phyloP scores from a whole-genome alignment of 2,797 vertebrate genomes.

The Mormyrops boulengeri region DNA sequence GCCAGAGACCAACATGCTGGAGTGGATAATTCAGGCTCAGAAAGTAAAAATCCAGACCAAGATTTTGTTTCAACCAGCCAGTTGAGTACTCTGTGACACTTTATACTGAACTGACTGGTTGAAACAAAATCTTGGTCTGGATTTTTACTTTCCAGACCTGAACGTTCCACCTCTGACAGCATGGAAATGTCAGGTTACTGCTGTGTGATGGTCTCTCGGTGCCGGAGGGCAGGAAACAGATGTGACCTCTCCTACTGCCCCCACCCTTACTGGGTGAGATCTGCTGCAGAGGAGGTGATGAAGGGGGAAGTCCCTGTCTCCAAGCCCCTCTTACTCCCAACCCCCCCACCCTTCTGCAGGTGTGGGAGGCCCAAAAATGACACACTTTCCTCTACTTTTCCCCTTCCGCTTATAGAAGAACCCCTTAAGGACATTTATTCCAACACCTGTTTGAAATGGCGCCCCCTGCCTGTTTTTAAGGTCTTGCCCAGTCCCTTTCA shows the following conservation, averaged over 20 bases:
- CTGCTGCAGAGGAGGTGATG: neutral
- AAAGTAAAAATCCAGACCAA: neutral
- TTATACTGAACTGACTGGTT: neutral
- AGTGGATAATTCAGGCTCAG: neutral
- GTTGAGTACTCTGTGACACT: neutral
- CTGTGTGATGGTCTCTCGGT: neutral
- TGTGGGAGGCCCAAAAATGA: slow-evolving; percentile 20
- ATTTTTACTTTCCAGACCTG: no score
- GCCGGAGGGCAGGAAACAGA: slow-evolving; percentile 35
- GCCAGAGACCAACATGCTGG: neutral
- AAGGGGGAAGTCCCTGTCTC: neutral
- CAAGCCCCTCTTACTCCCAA: neutral
- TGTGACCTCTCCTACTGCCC: slow-evolving; percentile 15
- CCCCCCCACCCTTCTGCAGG: neutral
- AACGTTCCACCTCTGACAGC: neutral
- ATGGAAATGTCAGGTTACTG: slow-evolving; percentile 23
- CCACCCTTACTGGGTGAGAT: slow-evolving; percentile 7
- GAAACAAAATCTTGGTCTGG: no score
- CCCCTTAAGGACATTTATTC: neutral
- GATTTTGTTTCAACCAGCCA: neutral
- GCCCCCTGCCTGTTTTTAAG: neutral
- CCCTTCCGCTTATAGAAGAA: neutral
- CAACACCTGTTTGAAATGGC: neutral
- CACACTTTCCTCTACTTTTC: neutral
- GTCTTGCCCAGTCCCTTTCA: neutral